Base-by-base conservation (phyloP, 2,797 vertebrate genomes). In the Phalloptychus januarius region DNA sequence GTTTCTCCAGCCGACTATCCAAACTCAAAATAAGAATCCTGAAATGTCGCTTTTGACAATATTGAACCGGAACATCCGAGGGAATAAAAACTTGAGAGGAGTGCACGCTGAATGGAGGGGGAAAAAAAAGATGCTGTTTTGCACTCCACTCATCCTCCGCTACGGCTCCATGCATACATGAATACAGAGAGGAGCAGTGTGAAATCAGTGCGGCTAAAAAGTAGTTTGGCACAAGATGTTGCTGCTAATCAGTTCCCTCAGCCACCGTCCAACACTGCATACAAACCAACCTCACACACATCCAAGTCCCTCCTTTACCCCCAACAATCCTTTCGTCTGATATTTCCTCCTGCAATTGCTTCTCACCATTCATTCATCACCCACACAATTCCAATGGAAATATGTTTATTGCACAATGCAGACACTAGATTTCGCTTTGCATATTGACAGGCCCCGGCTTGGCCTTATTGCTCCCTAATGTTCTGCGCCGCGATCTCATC, bases 221-320 rank as follows among this genome's bases (percentile, higher is more conserved):
- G 86, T 75, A 85, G 88, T 84, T 80, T 86, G 89, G 89, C 91
- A 87, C 81, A 89, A 89, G 87, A 88, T 87, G 90, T 74, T 88
- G 86, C 79, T 48, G 84, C 84, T 93, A 93, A 93, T 93, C 92
- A 91, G 85, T 84, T 85, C 70, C 70, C 75, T 88, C 85, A 87
- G 84, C 85, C 77, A 50, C 50, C 1, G 77, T 79, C 79, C 81
- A 71, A 56, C 33, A 23, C 80, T 75, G 87, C 79, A 83, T 85
- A 79, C 79, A 87, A 73, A 78, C 72, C 74, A 72, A 23, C 52
- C 40, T 38, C 78, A 54, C 75, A 79, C 71, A 84, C 77, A 80
- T 45, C 72, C 6, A 45, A 63, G 6, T 25, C 25, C 23, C 31
- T 58, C 20, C 48, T 50, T 23, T 23, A 50, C 67, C 56, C 54